Evolutionary conservation across 2,797 vertebrate genomes (phyloP).

Genomic region (Oryzias dopingdopingensis): DNA sequence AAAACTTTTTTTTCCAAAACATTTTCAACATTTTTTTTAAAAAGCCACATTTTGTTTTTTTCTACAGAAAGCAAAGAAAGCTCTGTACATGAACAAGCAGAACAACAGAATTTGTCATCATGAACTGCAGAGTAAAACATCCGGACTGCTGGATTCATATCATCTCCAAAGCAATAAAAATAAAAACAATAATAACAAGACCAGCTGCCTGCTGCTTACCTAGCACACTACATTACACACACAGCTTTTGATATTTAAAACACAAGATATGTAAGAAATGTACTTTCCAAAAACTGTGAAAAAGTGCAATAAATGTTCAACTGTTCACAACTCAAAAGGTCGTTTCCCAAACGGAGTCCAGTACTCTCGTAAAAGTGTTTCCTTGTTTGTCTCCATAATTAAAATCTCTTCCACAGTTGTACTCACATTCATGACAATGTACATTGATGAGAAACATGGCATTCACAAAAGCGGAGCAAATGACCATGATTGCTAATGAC

Average conservation of each 20-base stretch:
- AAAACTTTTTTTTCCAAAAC: conserved; percentile 63
- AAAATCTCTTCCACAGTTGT: conserved; percentile 78
- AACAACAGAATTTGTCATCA: conserved; percentile 78
- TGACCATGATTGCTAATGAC: conserved; percentile 77
- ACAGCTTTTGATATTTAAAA: conserved; percentile 84
- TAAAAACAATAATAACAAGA: conserved; percentile 63
- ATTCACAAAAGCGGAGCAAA: conserved; percentile 79
- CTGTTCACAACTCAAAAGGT: conserved; percentile 82
- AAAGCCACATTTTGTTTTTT: conserved; percentile 78
- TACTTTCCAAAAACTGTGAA: conserved; percentile 88
- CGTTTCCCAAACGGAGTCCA: conserved; percentile 74
- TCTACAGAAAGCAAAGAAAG: conserved; percentile 84
- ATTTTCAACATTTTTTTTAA: conserved; percentile 74
- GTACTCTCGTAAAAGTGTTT: conserved; percentile 64
- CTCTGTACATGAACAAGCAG: conserved; percentile 84
- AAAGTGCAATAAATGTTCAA: conserved; percentile 95
- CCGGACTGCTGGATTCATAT: conserved; percentile 68
- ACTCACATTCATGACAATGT: conserved; percentile 86
- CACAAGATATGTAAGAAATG: conserved; percentile 93
- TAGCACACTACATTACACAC: conserved; percentile 89
- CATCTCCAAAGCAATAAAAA: conserved; percentile 69
- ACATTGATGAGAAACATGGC: conserved; percentile 74
- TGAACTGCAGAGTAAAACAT: conserved; percentile 67
- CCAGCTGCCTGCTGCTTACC: conserved; percentile 82
- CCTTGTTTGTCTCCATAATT: conserved; percentile 68